Conservation (phyloP, 2,797 vertebrate genomes). For the Micromesistius poutassou region DNA sequence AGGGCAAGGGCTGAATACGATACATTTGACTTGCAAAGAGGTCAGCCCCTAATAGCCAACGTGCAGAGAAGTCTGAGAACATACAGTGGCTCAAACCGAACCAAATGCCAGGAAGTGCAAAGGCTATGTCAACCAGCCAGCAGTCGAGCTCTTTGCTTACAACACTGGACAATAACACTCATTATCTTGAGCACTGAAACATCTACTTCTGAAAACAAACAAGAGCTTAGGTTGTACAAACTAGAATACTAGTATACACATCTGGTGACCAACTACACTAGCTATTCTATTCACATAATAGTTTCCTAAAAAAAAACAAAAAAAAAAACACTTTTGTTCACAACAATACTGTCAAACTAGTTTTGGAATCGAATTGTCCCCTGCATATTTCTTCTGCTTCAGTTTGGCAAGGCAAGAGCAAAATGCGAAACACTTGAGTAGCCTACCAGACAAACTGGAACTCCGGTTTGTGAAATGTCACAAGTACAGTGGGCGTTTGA, state of each 20-base stretch:
- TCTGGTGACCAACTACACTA: background rate
- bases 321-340: background rate
- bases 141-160: background rate
- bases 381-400: background rate
- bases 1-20: constrained; percentile 6
- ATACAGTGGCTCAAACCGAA: constrained; percentile 17
- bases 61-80: background rate
- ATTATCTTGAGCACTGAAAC: background rate
- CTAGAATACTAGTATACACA: background rate
- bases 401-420: background rate
- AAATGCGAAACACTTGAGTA: background rate
- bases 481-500: background rate
- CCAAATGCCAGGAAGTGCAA: constrained; percentile 21
- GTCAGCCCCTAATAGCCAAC: background rate
- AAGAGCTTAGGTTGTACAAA: background rate
- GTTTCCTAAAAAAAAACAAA: background rate
- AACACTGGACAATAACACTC: background rate
- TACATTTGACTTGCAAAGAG: constrained; percentile 13
- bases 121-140: constrained; percentile 7
- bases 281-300: background rate
- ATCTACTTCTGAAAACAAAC: background rate
- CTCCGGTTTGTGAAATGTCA: background rate
- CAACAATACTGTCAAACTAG: background rate
- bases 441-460: background rate
- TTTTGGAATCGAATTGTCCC: background rate